These are phyloP conservation scores for Trichogramma evanescens DNA, from an alignment of 2,888 invertebrate genomes.

Conservation along the genomic window DNA sequence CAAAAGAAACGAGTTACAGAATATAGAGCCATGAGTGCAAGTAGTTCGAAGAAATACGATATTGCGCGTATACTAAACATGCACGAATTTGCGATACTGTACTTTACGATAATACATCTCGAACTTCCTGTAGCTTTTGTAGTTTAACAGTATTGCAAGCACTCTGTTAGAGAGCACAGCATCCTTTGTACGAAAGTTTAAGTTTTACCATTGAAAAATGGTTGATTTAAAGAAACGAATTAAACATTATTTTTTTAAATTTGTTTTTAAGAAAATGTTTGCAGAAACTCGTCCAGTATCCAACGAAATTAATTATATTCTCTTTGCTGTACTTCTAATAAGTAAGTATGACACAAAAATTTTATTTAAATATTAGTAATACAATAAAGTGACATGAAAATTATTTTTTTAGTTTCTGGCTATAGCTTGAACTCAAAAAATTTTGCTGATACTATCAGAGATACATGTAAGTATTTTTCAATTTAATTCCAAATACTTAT, in stretches of 20 bases:
- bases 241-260: conserved; percentile 4
- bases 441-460: not conserved
- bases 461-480: conserved; percentile 9
- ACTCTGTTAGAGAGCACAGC: too few relatives aligned
- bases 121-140: too few relatives aligned
- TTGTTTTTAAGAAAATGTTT: not conserved
- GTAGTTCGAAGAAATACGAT: too few relatives aligned
- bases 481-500: not conserved
- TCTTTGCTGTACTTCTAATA: not conserved
- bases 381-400: not conserved
- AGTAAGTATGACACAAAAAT: conserved; percentile 1
- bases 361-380: not conserved
- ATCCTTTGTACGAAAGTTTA: too few relatives aligned
- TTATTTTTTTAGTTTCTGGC: not conserved
- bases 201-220: too few relatives aligned
- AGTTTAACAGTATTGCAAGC: too few relatives aligned
- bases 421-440: not conserved
- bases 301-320: not conserved
- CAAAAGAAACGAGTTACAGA: too few relatives aligned
- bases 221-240: too few relatives aligned
- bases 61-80: too few relatives aligned
- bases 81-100: too few relatives aligned
- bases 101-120: too few relatives aligned
- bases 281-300: not conserved
- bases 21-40: too few relatives aligned